These are phyloP conservation scores for Listrodromus nycthemerus DNA, from an alignment of 2,888 invertebrate species.

Conservation along the genomic window DNA sequence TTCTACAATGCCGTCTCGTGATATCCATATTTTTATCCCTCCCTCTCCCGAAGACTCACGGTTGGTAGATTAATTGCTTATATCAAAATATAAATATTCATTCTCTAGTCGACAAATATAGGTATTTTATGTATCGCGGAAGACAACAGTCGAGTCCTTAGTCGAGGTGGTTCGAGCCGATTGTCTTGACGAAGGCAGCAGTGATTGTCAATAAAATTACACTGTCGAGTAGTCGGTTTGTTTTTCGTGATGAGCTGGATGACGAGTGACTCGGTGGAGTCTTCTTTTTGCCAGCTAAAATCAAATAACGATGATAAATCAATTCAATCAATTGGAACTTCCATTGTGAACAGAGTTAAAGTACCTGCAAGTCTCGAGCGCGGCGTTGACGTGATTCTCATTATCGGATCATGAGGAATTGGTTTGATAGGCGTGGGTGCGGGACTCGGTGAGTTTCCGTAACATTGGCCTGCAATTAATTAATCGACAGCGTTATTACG, in stretches of 20 bases:
- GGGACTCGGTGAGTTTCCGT: constrained; percentile 83
- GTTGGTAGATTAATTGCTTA: constrained; percentile 37
- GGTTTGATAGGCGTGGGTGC: constrained; percentile 81
- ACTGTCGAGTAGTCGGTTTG: constrained; percentile 41
- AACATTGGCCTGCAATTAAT: constrained; percentile 79
- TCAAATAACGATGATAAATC: constrained; percentile 24
- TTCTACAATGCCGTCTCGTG: constrained; percentile 63
- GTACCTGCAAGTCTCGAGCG: constrained; percentile 75
- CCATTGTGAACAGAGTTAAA: constrained; percentile 10
- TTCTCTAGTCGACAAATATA: constrained; percentile 35
- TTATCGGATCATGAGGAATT: constrained; percentile 78
- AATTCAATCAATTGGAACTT: constrained; percentile 7
- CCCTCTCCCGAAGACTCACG: constrained; percentile 3
- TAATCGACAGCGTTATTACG: not conserved
- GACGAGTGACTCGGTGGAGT: constrained; percentile 64
- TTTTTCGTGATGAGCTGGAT: constrained; percentile 55
- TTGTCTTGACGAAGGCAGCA: constrained; percentile 46
- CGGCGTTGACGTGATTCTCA: constrained; percentile 78
- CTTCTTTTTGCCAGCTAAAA: constrained; percentile 66
- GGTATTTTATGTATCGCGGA: constrained; percentile 3
- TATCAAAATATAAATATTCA: constrained; percentile 68
- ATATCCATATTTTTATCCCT: not conserved
- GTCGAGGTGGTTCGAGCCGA: constrained; percentile 39
- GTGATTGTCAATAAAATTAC: constrained; percentile 55
- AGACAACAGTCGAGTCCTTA: constrained; percentile 37